A percentile compares a stretch with the other conserved stretches of the same genome.
Conservation (phyloP, 2,797 vertebrate genomes). For the Nasua narica region DNA sequence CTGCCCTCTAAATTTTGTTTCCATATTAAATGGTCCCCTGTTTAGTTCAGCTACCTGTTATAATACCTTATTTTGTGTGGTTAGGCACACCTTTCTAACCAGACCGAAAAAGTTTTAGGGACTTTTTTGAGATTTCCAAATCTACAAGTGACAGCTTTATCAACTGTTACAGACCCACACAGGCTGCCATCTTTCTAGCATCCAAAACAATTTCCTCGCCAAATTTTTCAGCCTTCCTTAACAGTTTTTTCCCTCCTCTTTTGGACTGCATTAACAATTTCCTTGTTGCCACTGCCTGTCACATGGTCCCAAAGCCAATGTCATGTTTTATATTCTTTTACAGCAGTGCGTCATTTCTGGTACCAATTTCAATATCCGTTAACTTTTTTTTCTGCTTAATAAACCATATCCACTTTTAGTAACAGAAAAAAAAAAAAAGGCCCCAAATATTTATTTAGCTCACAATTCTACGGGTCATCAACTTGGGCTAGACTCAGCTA, state of each 20-base stretch:
- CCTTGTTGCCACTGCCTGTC: not conserved
- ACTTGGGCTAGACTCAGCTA: accelerated
- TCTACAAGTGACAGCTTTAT: not conserved
- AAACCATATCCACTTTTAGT: not conserved
- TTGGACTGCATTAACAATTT: not conserved
- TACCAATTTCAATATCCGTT: not conserved
- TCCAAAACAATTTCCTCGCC: not conserved
- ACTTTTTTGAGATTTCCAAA: not conserved
- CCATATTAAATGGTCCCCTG: not conserved
- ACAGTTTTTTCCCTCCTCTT: not conserved
- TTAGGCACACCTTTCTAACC: not conserved
- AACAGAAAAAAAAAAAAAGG: not conserved
- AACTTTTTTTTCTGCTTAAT: not conserved
- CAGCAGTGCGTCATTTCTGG: not conserved
- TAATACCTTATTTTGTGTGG: not conserved
- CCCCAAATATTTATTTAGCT: not conserved
- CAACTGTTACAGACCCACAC: not conserved
- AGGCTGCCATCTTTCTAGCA: not conserved
- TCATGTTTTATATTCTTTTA: not conserved
- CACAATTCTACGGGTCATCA: not conserved
- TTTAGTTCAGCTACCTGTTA: not conserved
- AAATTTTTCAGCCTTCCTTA: not conserved
- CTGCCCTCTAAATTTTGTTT: not conserved
- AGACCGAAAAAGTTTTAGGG: not conserved
- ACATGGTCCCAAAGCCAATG: not conserved